Conservation (phyloP, 1,140 invertebrate genomes). For the Aleiodes sp. region DNA sequence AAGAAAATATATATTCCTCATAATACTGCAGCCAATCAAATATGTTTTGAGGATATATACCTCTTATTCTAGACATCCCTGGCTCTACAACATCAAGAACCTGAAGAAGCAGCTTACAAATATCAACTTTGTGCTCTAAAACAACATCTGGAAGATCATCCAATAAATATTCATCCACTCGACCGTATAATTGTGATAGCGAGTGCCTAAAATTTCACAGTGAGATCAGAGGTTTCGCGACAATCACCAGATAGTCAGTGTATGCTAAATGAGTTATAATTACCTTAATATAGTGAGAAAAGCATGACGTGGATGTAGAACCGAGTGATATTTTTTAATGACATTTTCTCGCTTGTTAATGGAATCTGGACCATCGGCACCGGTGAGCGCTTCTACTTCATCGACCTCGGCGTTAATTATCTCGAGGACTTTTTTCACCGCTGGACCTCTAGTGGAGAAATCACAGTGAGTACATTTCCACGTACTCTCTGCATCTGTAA, state of each 20-base stretch:
- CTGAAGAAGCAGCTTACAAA: slow-evolving; percentile 74
- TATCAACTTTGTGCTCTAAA: slow-evolving; percentile 78
- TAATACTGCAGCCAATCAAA: too few species aligned
- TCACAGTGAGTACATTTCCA: slow-evolving; percentile 82
- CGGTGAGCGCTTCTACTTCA: slow-evolving; percentile 51
- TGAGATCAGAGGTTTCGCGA: slow-evolving; percentile 4
- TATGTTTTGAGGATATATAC: too few species aligned
- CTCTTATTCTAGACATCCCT: slow-evolving; percentile 78
- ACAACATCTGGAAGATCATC: slow-evolving; percentile 77
- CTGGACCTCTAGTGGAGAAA: slow-evolving; percentile 69
- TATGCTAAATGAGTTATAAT: neutral
- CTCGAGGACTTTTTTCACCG: slow-evolving; percentile 64
- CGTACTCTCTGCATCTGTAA: slow-evolving; percentile 67
- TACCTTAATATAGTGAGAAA: slow-evolving; percentile 71
- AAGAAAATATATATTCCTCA: too few species aligned
- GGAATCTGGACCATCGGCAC: slow-evolving; percentile 66
- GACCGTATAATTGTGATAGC: slow-evolving; percentile 79
- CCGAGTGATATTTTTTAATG: slow-evolving; percentile 70
- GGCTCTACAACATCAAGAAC: slow-evolving; percentile 79
- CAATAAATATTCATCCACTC: slow-evolving; percentile 75
- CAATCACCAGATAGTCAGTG: neutral
- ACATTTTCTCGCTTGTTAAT: slow-evolving; percentile 72
- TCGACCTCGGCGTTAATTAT: slow-evolving; percentile 61
- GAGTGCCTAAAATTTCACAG: slow-evolving; percentile 61
- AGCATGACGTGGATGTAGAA: slow-evolving; percentile 79